phyloP scores from a whole-genome alignment of 1,140 invertebrate species.

The Tetraneura akinire region DNA sequence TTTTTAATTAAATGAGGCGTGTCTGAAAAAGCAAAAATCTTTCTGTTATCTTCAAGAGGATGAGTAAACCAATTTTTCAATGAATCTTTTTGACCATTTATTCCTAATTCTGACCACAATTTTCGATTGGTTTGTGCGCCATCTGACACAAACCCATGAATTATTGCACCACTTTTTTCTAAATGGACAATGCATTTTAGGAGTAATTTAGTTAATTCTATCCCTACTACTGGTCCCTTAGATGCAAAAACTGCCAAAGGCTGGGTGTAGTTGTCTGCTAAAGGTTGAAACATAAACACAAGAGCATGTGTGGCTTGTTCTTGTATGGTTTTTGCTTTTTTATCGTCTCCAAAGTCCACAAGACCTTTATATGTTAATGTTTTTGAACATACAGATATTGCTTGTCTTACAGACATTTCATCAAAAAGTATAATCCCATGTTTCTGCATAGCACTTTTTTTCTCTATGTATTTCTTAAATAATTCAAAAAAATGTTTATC shows the following conservation, averaged over 20 bases:
- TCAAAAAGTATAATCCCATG: constrained; percentile 5
- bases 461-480: background rate
- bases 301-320: background rate
- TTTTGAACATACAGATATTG: background rate
- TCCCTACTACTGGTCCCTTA: background rate
- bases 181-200: background rate
- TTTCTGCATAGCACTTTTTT: constrained; percentile 3
- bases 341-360: background rate
- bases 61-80: too few relatives aligned
- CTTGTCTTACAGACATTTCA: constrained; percentile 1
- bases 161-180: background rate
- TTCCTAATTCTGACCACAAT: too few relatives aligned
- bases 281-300: background rate
- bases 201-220: background rate
- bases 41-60: too few relatives aligned
- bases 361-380: background rate
- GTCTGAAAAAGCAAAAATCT: too few relatives aligned
- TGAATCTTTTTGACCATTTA: background rate
- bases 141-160: background rate
- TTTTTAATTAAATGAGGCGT: too few relatives aligned
- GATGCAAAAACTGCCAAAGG: background rate
- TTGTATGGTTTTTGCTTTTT: too few relatives aligned
- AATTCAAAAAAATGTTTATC: background rate
- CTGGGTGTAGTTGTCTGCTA: background rate
- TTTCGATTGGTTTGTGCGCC: background rate